These are phyloP conservation scores for Leucopternis melanops DNA, from an alignment of 2,113 vertebrate species.

Conservation along the genomic window DNA sequence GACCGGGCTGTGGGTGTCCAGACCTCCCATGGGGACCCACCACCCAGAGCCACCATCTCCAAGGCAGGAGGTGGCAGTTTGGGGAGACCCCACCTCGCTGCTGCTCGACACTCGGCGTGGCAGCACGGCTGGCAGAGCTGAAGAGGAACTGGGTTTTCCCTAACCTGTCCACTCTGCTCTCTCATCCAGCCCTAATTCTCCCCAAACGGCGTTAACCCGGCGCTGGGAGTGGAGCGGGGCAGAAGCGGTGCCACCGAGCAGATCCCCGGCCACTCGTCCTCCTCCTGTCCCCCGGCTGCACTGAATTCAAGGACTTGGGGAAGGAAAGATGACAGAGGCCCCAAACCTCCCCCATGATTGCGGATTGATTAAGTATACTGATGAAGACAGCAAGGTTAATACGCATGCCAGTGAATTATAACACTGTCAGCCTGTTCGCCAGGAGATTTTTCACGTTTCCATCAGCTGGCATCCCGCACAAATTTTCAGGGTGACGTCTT, in stretches of 20 bases:
- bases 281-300: background rate
- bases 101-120: accelerated
- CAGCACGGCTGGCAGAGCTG: background rate
- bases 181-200: background rate
- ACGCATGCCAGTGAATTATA: background rate
- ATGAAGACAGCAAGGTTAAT: background rate
- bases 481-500: background rate
- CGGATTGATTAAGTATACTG: background rate
- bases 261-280: background rate
- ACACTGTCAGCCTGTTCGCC: background rate
- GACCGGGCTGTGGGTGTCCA: background rate
- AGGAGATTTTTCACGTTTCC: background rate
- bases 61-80: background rate
- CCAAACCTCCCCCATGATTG: background rate
- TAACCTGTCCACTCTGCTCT: no score
- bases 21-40: background rate
- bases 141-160: background rate
- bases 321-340: background rate
- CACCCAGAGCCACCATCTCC: accelerated
- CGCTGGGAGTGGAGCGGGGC: background rate
- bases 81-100: background rate
- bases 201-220: accelerated
- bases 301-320: background rate
- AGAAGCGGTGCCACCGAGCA: accelerated
- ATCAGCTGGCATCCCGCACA: background rate